Evolutionary conservation across 2,113 vertebrate species (phyloP).

Genomic region (Clinocottus analis): DNA sequence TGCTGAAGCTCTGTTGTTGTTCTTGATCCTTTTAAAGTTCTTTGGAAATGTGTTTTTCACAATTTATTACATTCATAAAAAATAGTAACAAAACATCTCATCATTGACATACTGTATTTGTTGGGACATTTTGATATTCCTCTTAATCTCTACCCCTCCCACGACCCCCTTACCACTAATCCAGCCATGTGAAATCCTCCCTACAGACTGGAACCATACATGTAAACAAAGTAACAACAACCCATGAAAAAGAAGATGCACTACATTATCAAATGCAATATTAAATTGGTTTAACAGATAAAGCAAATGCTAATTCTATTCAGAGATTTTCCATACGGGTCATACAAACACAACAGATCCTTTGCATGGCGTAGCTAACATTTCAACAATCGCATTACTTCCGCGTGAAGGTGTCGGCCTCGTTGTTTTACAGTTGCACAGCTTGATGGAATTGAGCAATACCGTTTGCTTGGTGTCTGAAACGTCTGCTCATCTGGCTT

Average conservation of each 20-base stretch:
- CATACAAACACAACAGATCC: background rate
- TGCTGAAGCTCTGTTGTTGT: background rate
- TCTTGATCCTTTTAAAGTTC: background rate
- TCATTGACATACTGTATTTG: conserved; percentile 21
- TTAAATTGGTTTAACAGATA: background rate
- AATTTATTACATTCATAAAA: background rate
- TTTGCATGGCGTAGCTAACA: background rate
- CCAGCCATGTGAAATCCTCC: conserved; percentile 37
- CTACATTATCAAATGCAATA: background rate
- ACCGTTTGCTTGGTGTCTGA: background rate
- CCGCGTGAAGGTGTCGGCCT: background rate
- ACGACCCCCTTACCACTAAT: conserved; percentile 19
- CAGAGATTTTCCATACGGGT: background rate
- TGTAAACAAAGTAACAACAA: conserved; percentile 19
- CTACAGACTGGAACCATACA: conserved; percentile 19
- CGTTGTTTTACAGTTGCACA: background rate
- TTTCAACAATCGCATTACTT: background rate
- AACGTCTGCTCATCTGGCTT: background rate
- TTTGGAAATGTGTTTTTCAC: background rate
- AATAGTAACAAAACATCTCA: conserved; percentile 16
- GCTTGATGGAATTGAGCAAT: background rate
- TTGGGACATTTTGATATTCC: conserved; percentile 53
- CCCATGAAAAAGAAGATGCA: background rate
- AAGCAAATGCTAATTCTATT: background rate
- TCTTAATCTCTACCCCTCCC: conserved; percentile 46